Evolutionary conservation across 2,888 invertebrate genomes (phyloP), one percentile per base, ranked within the genome.

Genomic region (Brenthis daphne): DNA sequence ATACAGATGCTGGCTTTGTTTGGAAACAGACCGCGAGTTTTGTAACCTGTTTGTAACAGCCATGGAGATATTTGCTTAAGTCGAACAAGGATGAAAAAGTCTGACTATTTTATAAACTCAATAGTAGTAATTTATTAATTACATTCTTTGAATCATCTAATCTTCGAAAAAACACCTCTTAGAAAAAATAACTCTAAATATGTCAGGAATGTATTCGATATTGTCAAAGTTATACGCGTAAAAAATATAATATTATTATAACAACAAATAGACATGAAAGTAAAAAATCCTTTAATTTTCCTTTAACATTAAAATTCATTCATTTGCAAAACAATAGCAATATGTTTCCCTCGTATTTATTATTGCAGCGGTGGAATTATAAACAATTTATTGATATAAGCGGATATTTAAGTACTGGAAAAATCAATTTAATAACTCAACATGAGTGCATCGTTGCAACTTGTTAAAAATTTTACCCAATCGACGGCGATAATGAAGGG

Each of bases 391-490:
- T 71, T 24, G 55, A 58, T 63, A 50, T 56, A 60, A 53, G 60
- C 51, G 53, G 53, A 68, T 33, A 24, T 37, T 61, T 47, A 66
- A 55, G 65, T 58, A 55, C 57, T 60, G 64, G 43, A 65, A 68
- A 71, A 68, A 68, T 68, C 66, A 66, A 66, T 66, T 68, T 67
- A 65, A 65, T 58, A 48, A 54, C 67, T 72, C 54, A 60, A 67
- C 61, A 61, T 65, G 56, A 66, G 63, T 64, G 65, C 66, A 50
- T 51, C 66, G 72, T 61, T 54, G 68, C 55, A 29, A 68, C 64
- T 72, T 72, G 65, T 71, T 71, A 66, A 70, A 70, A 67, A 68
- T 72, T 68, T 70, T 68, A 72, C 66, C 70, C 72, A 72, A 72
- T 72, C 70, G 67, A 66, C 68, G 43, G 70, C 64, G 65, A 72